Percentiles rank a stretch among this genome's conserved stretches.
Evolutionary conservation across 2,888 invertebrate genomes (phyloP).

Genomic region (Campopleginae sp.): DNA sequence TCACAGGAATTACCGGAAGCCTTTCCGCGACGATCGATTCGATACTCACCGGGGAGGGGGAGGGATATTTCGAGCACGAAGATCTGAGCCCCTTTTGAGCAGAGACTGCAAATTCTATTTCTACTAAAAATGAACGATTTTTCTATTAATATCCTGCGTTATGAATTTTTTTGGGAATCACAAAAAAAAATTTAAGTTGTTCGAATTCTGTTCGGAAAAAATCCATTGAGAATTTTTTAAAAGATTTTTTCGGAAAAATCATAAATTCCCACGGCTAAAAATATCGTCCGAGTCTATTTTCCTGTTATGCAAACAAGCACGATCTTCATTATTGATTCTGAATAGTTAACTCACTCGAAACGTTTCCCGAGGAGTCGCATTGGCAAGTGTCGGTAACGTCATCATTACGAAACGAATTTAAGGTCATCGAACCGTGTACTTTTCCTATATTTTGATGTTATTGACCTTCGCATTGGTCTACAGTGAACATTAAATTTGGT

Average conservation of each 20-base stretch:
- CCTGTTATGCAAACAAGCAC: not conserved
- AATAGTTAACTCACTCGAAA: not conserved
- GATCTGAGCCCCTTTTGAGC: not conserved
- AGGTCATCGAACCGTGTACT: not conserved
- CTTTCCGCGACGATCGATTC: conserved; percentile 14
- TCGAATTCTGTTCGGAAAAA: too few relatives aligned
- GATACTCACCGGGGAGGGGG: not conserved
- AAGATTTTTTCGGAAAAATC: not conserved
- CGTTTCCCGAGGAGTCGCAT: not conserved
- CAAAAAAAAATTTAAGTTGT: not conserved
- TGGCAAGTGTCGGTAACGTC: not conserved
- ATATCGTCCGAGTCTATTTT: not conserved
- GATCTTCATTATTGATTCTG: not conserved
- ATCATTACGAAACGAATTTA: not conserved
- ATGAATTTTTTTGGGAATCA: not conserved
- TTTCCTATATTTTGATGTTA: not conserved
- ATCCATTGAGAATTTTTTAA: not conserved
- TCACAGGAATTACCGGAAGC: conserved; percentile 9
- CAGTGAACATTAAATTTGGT: too few relatives aligned
- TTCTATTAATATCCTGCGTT: not conserved
- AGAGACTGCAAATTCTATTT: not conserved
- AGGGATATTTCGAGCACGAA: not conserved
- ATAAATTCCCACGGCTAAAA: not conserved
- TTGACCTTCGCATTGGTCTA: not conserved
- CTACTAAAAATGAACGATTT: not conserved